Conservation (phyloP, 2,888 invertebrate species). For the Acanthosepion pharaonis region DNA sequence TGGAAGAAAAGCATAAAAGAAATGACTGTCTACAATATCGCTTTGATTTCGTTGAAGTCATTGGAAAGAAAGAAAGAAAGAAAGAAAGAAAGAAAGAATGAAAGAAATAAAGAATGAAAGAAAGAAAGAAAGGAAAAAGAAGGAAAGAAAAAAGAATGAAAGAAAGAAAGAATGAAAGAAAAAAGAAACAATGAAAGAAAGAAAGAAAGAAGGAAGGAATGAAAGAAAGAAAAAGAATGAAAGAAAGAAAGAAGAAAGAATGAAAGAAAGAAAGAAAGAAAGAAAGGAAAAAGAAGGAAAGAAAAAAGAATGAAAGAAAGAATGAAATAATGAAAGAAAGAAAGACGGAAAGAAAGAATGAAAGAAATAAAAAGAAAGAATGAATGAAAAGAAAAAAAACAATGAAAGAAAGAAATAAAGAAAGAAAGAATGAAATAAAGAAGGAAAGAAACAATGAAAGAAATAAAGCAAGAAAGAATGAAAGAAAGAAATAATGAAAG, state of each 20-base stretch:
- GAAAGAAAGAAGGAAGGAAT: background rate
- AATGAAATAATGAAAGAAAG: background rate
- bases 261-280: background rate
- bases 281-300: background rate
- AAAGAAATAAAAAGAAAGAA: background rate
- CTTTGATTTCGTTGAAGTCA: background rate
- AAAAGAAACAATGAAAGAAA: background rate
- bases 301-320: background rate
- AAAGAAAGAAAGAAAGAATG: background rate
- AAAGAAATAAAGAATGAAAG: background rate
- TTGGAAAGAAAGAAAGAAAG: background rate
- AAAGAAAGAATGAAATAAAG: background rate
- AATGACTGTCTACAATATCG: background rate
- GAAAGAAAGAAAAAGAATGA: background rate
- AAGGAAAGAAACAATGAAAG: too few relatives aligned
- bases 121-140: background rate
- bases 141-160: background rate
- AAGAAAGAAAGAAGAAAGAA: background rate
- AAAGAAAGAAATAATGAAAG: too few relatives aligned
- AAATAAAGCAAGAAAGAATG: background rate
- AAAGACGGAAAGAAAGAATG: background rate
- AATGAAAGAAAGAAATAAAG: background rate
- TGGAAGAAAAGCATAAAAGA: background rate
- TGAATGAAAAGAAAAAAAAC: too few relatives aligned
- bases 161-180: background rate